Evolutionary conservation across 2,113 vertebrate species (phyloP).

Genomic region (Ictalurus furcatus): DNA sequence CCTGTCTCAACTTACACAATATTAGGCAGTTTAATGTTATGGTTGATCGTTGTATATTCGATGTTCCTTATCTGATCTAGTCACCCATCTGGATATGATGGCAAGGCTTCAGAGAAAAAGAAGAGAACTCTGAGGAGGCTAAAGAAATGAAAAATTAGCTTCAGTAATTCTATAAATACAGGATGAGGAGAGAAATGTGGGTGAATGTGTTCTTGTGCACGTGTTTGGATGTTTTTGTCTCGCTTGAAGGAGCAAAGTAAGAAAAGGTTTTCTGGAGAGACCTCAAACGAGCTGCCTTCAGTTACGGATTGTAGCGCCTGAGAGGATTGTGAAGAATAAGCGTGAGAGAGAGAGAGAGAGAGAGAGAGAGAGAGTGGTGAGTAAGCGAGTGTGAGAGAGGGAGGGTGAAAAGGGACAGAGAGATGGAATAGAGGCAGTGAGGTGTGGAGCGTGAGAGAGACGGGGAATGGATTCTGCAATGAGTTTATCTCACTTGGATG

Average conservation of each 20-base stretch:
- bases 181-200: background rate
- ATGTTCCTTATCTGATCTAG: background rate
- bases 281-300: constrained; percentile 46
- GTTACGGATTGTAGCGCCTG: constrained; percentile 35
- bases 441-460: background rate
- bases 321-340: constrained; percentile 19
- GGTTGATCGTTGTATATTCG: background rate
- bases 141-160: constrained; percentile 1
- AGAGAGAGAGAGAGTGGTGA: constrained; percentile 3
- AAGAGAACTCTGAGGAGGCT: background rate
- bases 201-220: background rate
- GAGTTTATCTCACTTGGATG: constrained; percentile 25
- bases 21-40: no score
- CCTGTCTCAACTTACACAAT: no score
- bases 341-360: constrained; percentile 16
- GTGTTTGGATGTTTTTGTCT: constrained; percentile 27
- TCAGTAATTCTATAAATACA: constrained; percentile 5
- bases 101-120: background rate
- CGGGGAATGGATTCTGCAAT: constrained; percentile 11
- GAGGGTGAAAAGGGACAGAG: background rate
- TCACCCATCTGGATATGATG: background rate
- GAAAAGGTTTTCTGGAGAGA: constrained; percentile 41
- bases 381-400: constrained; percentile 14
- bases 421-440: constrained; percentile 20
- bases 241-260: constrained; percentile 18